Evolutionary conservation across 2,888 invertebrate species (phyloP).

Genomic region (Ctena decussata): DNA sequence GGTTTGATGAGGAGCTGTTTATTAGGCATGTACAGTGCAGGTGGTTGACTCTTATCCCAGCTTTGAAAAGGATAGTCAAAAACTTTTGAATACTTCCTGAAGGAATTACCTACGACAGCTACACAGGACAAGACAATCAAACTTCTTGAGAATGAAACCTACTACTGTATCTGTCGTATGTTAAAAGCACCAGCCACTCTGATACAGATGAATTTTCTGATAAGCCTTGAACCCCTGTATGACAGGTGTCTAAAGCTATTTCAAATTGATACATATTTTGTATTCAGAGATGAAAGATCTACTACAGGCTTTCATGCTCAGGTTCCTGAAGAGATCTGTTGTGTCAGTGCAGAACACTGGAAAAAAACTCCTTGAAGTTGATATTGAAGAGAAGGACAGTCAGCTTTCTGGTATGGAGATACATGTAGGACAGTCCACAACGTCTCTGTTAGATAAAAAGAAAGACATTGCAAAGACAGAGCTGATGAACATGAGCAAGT

Average conservation of each 20-base stretch:
- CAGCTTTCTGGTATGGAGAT: slow-evolving; percentile 29
- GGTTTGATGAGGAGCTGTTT: slow-evolving; percentile 56
- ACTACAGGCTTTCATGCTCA: slow-evolving; percentile 50
- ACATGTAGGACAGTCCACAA: slow-evolving; percentile 50
- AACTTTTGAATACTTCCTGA: slow-evolving; percentile 48
- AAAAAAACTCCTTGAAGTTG: slow-evolving; percentile 26
- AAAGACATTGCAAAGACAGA: slow-evolving; percentile 41
- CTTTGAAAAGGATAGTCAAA: slow-evolving; percentile 45
- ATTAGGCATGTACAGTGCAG: slow-evolving; percentile 55
- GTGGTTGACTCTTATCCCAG: slow-evolving; percentile 60
- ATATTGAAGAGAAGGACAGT: slow-evolving; percentile 15
- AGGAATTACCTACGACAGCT: slow-evolving; percentile 28
- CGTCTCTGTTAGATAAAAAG: slow-evolving; percentile 38
- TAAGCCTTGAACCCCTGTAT: slow-evolving; percentile 36
- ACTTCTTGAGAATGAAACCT: slow-evolving; percentile 36
- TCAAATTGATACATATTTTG: slow-evolving; percentile 46
- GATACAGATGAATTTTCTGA: slow-evolving; percentile 52
- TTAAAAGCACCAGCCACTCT: slow-evolving; percentile 41
- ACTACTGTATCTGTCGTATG: slow-evolving; percentile 48
- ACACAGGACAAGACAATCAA: slow-evolving; percentile 35
- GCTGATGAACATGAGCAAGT: slow-evolving; percentile 46
- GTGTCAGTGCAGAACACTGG: slow-evolving; percentile 19
- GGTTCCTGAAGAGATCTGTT: slow-evolving; percentile 35
- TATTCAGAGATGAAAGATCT: slow-evolving; percentile 47
- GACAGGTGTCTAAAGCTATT: slow-evolving; percentile 46